Evolutionary conservation across 2,888 invertebrate genomes (phyloP).

Genomic region (Epinotia ramella): DNA sequence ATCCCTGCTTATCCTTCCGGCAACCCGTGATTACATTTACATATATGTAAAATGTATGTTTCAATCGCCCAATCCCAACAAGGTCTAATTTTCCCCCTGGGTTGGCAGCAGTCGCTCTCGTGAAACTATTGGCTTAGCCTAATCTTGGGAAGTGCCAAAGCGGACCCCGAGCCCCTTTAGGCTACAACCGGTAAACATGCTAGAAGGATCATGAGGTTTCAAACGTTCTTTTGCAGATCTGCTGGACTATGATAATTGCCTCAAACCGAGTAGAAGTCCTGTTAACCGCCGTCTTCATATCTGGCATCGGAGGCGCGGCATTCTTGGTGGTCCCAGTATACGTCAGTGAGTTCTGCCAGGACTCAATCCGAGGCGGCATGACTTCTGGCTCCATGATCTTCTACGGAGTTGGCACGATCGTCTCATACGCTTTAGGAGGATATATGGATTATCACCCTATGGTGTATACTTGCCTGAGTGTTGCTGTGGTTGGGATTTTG

Average conservation of each 20-base stretch:
- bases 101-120: too few species aligned
- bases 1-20: too few species aligned
- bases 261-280: conserved; percentile 63
- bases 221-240: conserved; percentile 57
- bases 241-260: conserved; percentile 63
- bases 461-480: conserved; percentile 60
- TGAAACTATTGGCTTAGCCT: too few species aligned
- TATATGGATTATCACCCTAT: conserved; percentile 61
- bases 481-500: conserved; percentile 55
- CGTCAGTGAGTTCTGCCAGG: conserved; percentile 69
- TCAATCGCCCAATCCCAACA: too few species aligned
- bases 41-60: too few species aligned
- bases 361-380: conserved; percentile 70
- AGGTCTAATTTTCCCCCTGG: too few species aligned
- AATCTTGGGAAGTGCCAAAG: too few species aligned
- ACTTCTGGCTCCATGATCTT: conserved; percentile 64
- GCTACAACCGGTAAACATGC: neutral
- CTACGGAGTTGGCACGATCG: conserved; percentile 65
- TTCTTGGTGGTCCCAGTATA: conserved; percentile 64
- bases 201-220: neutral
- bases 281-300: conserved; percentile 62
- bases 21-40: too few species aligned
- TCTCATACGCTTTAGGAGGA: conserved; percentile 69
- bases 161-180: too few species aligned
- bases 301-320: conserved; percentile 62